phyloP scores from a whole-genome alignment of 1,140 invertebrate species.

The Ceratina australensis region DNA sequence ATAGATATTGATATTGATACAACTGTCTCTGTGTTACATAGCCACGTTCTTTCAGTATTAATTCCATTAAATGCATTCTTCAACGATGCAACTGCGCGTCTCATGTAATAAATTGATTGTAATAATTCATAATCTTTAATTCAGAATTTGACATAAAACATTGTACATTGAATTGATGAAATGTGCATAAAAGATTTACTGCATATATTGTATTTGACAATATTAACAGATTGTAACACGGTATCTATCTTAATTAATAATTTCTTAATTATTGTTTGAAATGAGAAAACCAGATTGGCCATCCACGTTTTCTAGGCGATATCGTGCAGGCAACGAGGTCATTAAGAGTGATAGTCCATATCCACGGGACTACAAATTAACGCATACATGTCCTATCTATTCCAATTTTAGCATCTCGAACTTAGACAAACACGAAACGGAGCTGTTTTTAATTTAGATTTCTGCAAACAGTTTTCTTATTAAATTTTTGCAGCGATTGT shows the following conservation, averaged over 20 bases:
- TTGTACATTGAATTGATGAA: too few species aligned
- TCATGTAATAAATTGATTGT: not conserved
- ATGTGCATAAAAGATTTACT: not conserved
- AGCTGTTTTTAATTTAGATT: too few species aligned
- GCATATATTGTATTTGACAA: not conserved
- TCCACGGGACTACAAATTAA: too few species aligned
- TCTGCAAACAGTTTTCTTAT: too few species aligned
- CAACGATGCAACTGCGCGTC: not conserved
- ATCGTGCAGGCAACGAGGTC: not conserved
- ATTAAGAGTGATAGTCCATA: not conserved
- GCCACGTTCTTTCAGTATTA: not conserved
- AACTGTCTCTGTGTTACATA: slow-evolving; percentile 46
- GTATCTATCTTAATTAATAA: not conserved
- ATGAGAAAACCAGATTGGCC: not conserved
- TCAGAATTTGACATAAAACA: too few species aligned
- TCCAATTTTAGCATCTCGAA: too few species aligned
- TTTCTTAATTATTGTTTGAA: not conserved
- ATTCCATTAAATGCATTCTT: not conserved
- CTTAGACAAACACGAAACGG: too few species aligned
- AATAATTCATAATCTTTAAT: too few species aligned
- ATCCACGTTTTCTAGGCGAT: not conserved
- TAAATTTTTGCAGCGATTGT: too few species aligned
- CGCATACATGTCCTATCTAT: too few species aligned
- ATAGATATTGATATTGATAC: slow-evolving; percentile 53
- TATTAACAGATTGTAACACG: not conserved